Percentiles rank a stretch among this genome's conserved stretches.
Evolutionary conservation across 2,113 vertebrate species (phyloP).

Genomic region (Ranitomeya imitator): DNA sequence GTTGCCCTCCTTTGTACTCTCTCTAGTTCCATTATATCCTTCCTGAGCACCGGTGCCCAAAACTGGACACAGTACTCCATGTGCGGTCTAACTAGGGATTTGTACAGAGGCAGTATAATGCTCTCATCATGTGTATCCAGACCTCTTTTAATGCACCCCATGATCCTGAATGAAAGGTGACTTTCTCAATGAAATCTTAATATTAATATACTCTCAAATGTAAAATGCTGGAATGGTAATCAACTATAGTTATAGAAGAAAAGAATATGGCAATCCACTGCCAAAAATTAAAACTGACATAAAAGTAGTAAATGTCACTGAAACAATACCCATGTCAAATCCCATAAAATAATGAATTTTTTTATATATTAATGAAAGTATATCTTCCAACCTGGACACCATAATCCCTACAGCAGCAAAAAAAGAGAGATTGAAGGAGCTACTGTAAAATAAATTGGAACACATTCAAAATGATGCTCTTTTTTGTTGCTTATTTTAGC

Average conservation of each 20-base stretch:
- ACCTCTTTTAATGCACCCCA: no score
- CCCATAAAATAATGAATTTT: slow-evolving; percentile 18
- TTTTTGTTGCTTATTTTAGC: slow-evolving; percentile 54
- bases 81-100: no score
- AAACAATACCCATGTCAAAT: slow-evolving; percentile 37
- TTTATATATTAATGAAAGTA: slow-evolving; percentile 51
- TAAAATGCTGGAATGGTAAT: background rate
- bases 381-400: slow-evolving; percentile 22
- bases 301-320: slow-evolving; percentile 26
- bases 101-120: no score
- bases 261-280: background rate
- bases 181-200: no score
- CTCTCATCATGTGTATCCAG: no score
- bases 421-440: slow-evolving; percentile 16
- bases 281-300: slow-evolving; percentile 17
- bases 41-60: no score
- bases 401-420: slow-evolving; percentile 18
- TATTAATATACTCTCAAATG: background rate
- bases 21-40: no score
- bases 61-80: no score
- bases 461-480: slow-evolving; percentile 50
- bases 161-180: no score
- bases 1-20: no score
- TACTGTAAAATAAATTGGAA: slow-evolving; percentile 56
- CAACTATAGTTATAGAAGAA: background rate